A percentile compares a stretch with the other conserved stretches of the same genome.
phyloP scores from a whole-genome alignment of 2,888 invertebrate species.

The Oscheius sp. region DNA sequence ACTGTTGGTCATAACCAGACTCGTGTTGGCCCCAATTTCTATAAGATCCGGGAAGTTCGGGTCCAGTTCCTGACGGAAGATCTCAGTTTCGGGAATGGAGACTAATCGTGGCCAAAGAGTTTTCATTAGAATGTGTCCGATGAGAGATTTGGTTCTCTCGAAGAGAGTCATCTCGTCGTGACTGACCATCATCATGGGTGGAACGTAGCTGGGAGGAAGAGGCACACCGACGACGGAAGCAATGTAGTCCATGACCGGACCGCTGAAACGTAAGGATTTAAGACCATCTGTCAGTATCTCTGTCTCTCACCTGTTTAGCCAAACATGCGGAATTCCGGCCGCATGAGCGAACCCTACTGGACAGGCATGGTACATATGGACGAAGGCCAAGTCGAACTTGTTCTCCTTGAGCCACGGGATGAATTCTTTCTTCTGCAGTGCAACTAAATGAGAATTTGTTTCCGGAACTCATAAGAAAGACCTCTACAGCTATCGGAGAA shows the following conservation, averaged over 20 bases:
- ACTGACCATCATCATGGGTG: constrained; percentile 51
- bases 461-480: not conserved
- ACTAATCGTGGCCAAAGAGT: constrained; percentile 39
- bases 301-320: constrained; percentile 51
- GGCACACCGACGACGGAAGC: constrained; percentile 60
- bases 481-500: constrained; percentile 12
- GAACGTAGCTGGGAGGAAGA: constrained; percentile 59
- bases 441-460: constrained; percentile 31
- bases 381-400: constrained; percentile 65
- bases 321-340: constrained; percentile 65
- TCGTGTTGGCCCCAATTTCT: constrained; percentile 36
- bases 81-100: constrained; percentile 40
- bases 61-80: constrained; percentile 48
- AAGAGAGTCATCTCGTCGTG: constrained; percentile 60
- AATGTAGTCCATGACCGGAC: constrained; percentile 58
- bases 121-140: constrained; percentile 54
- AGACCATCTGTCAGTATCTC: not conserved
- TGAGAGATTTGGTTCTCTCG: constrained; percentile 56
- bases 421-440: constrained; percentile 48
- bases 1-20: constrained; percentile 52
- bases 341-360: constrained; percentile 63
- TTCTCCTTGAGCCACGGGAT: constrained; percentile 48
- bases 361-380: constrained; percentile 64
- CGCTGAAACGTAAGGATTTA: constrained; percentile 39
- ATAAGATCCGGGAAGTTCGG: constrained; percentile 54